Percentiles rank a stretch among this genome's conserved stretches.
Conservation (phyloP, 2,888 invertebrate genomes). For the Philaethria dido region DNA sequence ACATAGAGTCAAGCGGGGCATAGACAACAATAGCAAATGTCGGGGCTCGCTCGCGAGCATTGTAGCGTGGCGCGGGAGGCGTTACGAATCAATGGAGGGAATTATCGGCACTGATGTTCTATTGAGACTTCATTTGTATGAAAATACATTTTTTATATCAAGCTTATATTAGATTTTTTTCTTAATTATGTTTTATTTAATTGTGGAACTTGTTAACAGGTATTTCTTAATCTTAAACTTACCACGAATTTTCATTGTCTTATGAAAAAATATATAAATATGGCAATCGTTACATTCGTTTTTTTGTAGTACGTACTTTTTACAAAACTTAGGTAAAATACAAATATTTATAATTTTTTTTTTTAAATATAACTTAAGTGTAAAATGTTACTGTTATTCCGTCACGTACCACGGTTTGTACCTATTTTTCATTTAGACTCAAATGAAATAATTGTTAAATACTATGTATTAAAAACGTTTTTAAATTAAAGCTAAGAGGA, state of each 20-base stretch:
- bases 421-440: neutral
- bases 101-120: conserved; percentile 71
- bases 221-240: too few species aligned
- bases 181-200: neutral
- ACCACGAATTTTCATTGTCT: too few species aligned
- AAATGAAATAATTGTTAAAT: too few species aligned
- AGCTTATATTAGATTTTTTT: neutral
- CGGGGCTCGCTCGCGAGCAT: conserved; percentile 80
- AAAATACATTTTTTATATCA: conserved; percentile 10
- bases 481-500: neutral
- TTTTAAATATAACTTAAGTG: too few species aligned
- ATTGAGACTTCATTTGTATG: conserved; percentile 53
- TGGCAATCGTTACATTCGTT: too few species aligned
- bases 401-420: too few species aligned
- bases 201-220: too few species aligned
- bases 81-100: conserved; percentile 85
- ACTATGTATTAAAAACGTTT: neutral
- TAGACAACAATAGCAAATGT: conserved; percentile 81
- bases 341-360: too few species aligned
- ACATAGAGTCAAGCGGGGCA: conserved; percentile 68
- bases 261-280: too few species aligned
- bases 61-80: conserved; percentile 83
- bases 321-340: too few species aligned
- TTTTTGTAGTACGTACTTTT: too few species aligned
- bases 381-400: too few species aligned